Conservation (phyloP, 2,888 invertebrate genomes). For the Germaria angustata region DNA sequence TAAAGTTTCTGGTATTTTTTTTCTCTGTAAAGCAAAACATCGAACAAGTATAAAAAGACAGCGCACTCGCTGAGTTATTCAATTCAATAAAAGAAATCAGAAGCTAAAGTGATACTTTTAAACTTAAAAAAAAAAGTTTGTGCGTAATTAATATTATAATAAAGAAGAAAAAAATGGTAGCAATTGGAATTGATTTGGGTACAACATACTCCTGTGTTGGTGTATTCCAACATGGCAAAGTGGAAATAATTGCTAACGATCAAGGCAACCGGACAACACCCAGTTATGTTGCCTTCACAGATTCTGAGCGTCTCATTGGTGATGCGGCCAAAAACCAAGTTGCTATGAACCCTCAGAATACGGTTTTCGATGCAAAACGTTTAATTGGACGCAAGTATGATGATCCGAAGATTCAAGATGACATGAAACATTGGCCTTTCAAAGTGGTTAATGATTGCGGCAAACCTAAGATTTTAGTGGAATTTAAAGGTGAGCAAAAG, state of each 20-base stretch:
- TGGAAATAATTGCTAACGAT: slow-evolving; percentile 91
- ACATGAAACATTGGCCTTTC: slow-evolving; percentile 97
- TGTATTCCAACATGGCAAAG: slow-evolving; percentile 90
- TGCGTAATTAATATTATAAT: neutral
- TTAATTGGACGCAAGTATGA: slow-evolving; percentile 95
- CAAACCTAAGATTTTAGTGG: slow-evolving; percentile 90
- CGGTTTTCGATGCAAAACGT: slow-evolving; percentile 95
- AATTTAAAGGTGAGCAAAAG: slow-evolving; percentile 94
- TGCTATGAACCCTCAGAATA: slow-evolving; percentile 93
- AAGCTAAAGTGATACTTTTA: neutral
- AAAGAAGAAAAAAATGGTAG: slow-evolving; percentile 79
- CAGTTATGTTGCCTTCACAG: slow-evolving; percentile 87
- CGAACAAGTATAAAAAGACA: slow-evolving; percentile 32
- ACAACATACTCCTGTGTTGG: slow-evolving; percentile 88
- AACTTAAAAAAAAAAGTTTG: neutral
- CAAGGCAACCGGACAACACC: slow-evolving; percentile 83
- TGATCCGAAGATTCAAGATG: slow-evolving; percentile 92
- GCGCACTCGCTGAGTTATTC: neutral
- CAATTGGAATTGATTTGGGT: slow-evolving; percentile 82
- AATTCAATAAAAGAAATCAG: slow-evolving; percentile 5
- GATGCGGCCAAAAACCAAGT: slow-evolving; percentile 92
- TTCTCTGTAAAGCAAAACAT: neutral
- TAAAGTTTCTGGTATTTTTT: neutral
- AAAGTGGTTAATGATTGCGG: slow-evolving; percentile 89
- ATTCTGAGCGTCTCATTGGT: slow-evolving; percentile 86